Base-by-base conservation (phyloP, 2,113 vertebrate genomes). In the Oreochromis aureus region DNA sequence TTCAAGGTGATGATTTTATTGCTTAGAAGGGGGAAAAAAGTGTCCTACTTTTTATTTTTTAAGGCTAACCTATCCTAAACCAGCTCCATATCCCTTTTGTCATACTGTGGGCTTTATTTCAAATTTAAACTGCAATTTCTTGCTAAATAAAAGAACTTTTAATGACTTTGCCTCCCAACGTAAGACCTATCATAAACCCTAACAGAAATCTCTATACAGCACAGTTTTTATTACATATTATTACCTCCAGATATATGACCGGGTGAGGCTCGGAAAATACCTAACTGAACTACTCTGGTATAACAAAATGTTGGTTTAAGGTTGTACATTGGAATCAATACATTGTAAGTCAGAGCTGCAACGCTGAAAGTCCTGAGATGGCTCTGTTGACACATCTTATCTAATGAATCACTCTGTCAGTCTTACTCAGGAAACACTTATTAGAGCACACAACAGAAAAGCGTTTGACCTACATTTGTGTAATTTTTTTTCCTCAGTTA, bases 401-500 rank as follows among this genome's bases (percentile, higher is more conserved):
- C 92, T 93, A 94, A 94, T 91, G 87, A 93, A 53, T 86, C 87
- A 24, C 18, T 7, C 58, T 27, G 27, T 89, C 90, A 89, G 87
- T 91, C 92, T 86, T 76, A 78, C 63, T 90, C 91, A 89, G 89
- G 89, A 93, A 93, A 84, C 82, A 54, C 84, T 93, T 92, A 66
- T 93, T 88, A 94, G 89, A 85, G 18, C 78, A 69, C 51, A 55
- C 87, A 71, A 82, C 81, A 87, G 56, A 91, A 85, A 91, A 90
- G 88, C 9, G 19, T 90, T 81, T 91, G 86, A 90, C 89, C 90
- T 85, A 92, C 84, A 93, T 91, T 85, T 78, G 86, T 89, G 73
- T 82, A 84, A 87, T 87, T 82, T 81, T 90, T 89, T 78, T 87
- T 0, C 34, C 80, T 84, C 4, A 27, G 90, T 79, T 55, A 58